A percentile compares a stretch with the other conserved stretches of the same genome.
These are phyloP conservation scores for Brachyhypopomus occidentalis DNA, from an alignment of 2,113 vertebrate genomes.

Conservation along the genomic window DNA sequence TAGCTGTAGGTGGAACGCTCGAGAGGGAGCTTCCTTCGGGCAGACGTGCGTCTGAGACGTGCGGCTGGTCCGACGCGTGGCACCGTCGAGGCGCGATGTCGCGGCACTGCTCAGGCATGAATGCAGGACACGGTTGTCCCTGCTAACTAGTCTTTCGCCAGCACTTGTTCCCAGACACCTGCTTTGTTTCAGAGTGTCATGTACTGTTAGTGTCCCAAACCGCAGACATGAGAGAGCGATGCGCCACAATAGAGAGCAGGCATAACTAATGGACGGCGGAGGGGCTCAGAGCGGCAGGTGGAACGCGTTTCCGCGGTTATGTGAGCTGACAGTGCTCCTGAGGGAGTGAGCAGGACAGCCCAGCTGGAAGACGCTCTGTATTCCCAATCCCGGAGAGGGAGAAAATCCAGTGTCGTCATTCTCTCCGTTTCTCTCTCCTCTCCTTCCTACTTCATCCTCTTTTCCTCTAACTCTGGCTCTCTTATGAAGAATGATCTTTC, in stretches of 20 bases:
- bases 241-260: constrained; percentile 60
- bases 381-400: constrained; percentile 42
- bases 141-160: constrained; percentile 49
- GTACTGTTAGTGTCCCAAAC: constrained; percentile 58
- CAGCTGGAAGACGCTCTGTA: constrained; percentile 43
- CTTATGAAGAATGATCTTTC: constrained; percentile 59
- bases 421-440: background rate
- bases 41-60: background rate
- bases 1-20: background rate
- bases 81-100: background rate
- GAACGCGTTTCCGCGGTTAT: constrained; percentile 65
- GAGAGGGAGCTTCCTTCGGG: too few species aligned
- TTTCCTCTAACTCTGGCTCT: constrained; percentile 10
- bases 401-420: constrained; percentile 15
- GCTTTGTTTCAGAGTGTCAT: constrained; percentile 54
- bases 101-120: background rate
- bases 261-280: constrained; percentile 56
- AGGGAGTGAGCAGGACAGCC: constrained; percentile 53
- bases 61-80: background rate
- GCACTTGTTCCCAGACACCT: constrained; percentile 30
- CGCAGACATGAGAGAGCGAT: constrained; percentile 56
- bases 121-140: constrained; percentile 50
- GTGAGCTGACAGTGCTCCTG: constrained; percentile 66
- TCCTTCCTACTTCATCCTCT: background rate
- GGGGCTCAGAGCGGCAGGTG: constrained; percentile 48